Evolutionary conservation across 2,797 vertebrate genomes (phyloP).

Genomic region (Microhierax caerulescens): DNA sequence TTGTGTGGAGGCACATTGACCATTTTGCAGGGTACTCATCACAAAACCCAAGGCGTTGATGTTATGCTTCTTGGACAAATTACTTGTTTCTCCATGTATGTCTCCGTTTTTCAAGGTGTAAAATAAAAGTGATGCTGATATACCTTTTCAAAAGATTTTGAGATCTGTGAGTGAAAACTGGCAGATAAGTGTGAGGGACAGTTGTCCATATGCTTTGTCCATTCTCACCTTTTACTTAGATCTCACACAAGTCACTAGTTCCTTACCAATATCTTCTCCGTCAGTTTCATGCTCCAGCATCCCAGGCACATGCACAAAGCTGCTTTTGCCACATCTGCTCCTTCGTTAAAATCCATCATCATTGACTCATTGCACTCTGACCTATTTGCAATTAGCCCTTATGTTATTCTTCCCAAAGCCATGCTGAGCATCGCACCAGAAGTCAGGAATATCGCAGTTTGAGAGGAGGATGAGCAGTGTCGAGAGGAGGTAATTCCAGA

Average conservation of each 20-base stretch:
- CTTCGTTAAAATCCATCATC: slow-evolving; percentile 3
- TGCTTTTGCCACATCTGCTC: not conserved
- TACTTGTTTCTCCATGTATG: not conserved
- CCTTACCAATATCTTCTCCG: not conserved
- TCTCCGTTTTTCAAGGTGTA: not conserved
- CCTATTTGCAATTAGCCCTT: not conserved
- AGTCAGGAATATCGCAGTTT: not conserved
- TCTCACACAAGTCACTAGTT: not conserved
- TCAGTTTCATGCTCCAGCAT: not conserved
- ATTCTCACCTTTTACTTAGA: not conserved
- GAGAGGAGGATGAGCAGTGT: not conserved
- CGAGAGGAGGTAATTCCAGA: not conserved
- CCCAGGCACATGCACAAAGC: not conserved
- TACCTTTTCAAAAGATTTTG: not conserved
- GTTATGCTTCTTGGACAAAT: not conserved
- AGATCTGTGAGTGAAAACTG: not conserved
- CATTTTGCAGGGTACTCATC: not conserved
- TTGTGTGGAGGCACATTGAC: not conserved
- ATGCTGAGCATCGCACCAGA: not conserved
- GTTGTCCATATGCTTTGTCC: not conserved
- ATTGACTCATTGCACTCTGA: not conserved
- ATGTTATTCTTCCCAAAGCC: not conserved
- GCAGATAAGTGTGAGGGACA: not conserved
- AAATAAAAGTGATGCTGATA: not conserved
- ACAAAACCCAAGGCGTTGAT: not conserved